These are phyloP conservation scores for Bombus vancouverensis DNA, from an alignment of 1,140 invertebrate species.

Conservation along the genomic window DNA sequence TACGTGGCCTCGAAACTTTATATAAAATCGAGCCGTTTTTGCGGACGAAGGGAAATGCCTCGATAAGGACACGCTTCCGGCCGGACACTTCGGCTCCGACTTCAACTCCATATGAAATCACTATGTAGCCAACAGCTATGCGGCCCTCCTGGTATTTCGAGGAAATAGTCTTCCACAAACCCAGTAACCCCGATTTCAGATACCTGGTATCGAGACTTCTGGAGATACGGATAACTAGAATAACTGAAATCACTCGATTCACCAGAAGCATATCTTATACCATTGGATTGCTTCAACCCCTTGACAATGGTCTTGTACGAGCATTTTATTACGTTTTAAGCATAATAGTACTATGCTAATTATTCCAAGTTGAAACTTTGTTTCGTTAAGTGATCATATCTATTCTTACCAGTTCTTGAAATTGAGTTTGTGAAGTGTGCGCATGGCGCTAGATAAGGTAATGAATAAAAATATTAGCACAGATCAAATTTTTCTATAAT, in stretches of 20 bases:
- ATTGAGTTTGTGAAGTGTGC: background rate
- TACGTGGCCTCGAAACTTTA: background rate
- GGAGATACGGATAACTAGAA: conserved; percentile 13
- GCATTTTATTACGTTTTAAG: background rate
- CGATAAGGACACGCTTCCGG: background rate
- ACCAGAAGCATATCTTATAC: background rate
- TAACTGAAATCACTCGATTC: background rate
- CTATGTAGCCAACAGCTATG: conserved; percentile 13
- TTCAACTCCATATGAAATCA: background rate
- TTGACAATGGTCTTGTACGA: background rate
- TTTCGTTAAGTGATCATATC: background rate
- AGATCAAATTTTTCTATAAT: no score
- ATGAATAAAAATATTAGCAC: no score
- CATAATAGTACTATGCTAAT: background rate
- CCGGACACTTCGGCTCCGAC: background rate
- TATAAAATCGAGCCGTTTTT: background rate
- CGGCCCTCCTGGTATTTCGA: conserved; percentile 13
- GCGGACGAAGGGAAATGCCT: background rate
- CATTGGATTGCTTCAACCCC: background rate
- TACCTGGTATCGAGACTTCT: conserved; percentile 14
- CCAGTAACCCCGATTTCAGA: conserved; percentile 30
- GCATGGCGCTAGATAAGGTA: no score
- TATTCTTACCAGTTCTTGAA: background rate
- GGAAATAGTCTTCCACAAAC: conserved; percentile 20
- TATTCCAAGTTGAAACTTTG: background rate